Conservation (phyloP, 2,113 vertebrate genomes). For the Clarias magur region DNA sequence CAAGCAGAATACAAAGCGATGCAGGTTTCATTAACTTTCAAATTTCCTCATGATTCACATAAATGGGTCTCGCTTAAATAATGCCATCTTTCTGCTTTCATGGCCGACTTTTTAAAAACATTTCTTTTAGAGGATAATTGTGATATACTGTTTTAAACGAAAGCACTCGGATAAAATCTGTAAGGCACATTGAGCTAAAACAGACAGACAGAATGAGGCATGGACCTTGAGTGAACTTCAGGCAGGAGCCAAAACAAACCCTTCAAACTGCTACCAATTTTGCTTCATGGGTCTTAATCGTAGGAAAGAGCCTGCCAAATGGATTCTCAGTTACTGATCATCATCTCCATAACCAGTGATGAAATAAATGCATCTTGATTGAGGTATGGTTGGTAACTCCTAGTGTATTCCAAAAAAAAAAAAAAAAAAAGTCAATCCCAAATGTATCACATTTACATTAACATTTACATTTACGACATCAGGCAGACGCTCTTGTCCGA, state of each 20-base stretch:
- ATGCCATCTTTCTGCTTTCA: neutral
- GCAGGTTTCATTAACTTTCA: constrained; percentile 30
- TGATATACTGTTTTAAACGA: neutral
- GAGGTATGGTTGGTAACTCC: neutral
- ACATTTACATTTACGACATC: too few relatives aligned
- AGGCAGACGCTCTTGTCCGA: too few relatives aligned
- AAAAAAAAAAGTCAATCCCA: neutral
- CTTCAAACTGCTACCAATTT: neutral
- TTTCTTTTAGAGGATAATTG: neutral
- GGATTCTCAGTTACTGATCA: constrained; percentile 19
- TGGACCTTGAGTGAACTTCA: constrained; percentile 25
- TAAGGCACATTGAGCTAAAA: neutral
- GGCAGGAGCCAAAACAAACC: constrained; percentile 38
- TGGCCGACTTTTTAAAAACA: constrained; percentile 5
- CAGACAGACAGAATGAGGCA: constrained; percentile 4
- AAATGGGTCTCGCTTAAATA: constrained; percentile 1
- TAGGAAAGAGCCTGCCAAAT: constrained; percentile 9
- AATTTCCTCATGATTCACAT: neutral
- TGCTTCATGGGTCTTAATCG: neutral
- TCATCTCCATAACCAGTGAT: constrained; percentile 9
- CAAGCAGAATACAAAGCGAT: neutral
- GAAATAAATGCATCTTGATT: neutral
- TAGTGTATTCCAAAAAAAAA: neutral
- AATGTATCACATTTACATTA: neutral
- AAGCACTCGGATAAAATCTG: constrained; percentile 12